Evolutionary conservation across 2,888 invertebrate genomes (phyloP).

Genomic region (Lycaena phlaeas): DNA sequence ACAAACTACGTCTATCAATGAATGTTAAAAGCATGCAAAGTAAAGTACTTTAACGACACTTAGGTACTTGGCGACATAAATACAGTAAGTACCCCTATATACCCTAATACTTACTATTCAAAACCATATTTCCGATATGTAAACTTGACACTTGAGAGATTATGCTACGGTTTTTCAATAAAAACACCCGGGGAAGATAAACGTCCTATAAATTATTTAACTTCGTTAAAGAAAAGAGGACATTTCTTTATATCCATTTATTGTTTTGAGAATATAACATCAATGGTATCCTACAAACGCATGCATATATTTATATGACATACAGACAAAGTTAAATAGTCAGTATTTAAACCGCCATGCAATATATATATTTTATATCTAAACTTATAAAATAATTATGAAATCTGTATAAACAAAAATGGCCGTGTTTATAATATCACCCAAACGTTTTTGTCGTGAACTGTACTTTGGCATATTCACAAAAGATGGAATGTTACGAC

Average conservation of each 20-base stretch:
- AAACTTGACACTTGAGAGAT: too few relatives aligned
- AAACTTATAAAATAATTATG: neutral
- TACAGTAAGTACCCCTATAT: too few relatives aligned
- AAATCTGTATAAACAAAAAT: constrained; percentile 3
- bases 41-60: too few relatives aligned
- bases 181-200: too few relatives aligned
- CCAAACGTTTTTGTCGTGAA: neutral
- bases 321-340: neutral
- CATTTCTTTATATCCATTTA: neutral
- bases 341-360: neutral
- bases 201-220: too few relatives aligned
- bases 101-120: too few relatives aligned
- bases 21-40: too few relatives aligned
- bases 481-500: neutral
- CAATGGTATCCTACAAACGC: neutral
- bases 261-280: constrained; percentile 4
- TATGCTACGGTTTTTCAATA: too few relatives aligned
- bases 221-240: neutral
- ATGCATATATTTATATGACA: neutral
- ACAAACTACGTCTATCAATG: too few relatives aligned
- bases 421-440: neutral
- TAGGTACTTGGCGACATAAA: too few relatives aligned
- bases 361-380: neutral
- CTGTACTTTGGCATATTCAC: neutral
- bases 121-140: too few relatives aligned